Evolutionary conservation across 2,888 invertebrate species (phyloP).

Genomic region (Sinohyriopsis cumingii): DNA sequence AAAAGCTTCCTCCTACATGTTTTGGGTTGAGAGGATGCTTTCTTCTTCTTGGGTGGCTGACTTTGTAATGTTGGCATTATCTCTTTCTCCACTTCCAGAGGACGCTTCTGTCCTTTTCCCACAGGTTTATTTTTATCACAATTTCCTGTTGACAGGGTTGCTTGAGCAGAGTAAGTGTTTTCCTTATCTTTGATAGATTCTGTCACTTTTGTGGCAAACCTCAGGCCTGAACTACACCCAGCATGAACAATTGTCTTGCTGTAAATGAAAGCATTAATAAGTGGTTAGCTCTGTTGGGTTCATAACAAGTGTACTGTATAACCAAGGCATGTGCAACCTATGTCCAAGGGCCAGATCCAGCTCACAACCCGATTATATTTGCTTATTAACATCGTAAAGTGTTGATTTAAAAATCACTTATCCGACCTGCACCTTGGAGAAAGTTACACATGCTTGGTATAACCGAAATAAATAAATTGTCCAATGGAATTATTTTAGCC

Average conservation of each 20-base stretch:
- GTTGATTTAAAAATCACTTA: too few relatives aligned
- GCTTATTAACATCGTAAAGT: too few relatives aligned
- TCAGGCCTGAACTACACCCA: conserved; percentile 30
- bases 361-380: too few relatives aligned
- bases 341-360: too few relatives aligned
- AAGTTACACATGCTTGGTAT: too few relatives aligned
- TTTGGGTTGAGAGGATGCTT: conserved; percentile 34
- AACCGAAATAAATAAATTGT: neutral
- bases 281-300: neutral
- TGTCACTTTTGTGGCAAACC: conserved; percentile 33
- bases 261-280: conserved; percentile 15
- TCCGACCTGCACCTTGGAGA: too few relatives aligned
- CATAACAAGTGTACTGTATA: neutral
- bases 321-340: neutral
- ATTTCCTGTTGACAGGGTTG: too few relatives aligned
- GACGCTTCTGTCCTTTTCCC: conserved; percentile 28
- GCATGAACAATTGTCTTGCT: conserved; percentile 58
- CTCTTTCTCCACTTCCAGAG: conserved; percentile 12
- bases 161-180: conserved; percentile 9
- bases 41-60: conserved; percentile 38
- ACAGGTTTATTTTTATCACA: conserved; percentile 1
- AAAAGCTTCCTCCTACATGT: conserved; percentile 49
- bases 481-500: neutral
- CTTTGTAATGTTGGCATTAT: conserved; percentile 10
- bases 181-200: conserved; percentile 47